Evolutionary conservation across 2,797 vertebrate species (phyloP).

Genomic region (Chrysocyon brachyurus): DNA sequence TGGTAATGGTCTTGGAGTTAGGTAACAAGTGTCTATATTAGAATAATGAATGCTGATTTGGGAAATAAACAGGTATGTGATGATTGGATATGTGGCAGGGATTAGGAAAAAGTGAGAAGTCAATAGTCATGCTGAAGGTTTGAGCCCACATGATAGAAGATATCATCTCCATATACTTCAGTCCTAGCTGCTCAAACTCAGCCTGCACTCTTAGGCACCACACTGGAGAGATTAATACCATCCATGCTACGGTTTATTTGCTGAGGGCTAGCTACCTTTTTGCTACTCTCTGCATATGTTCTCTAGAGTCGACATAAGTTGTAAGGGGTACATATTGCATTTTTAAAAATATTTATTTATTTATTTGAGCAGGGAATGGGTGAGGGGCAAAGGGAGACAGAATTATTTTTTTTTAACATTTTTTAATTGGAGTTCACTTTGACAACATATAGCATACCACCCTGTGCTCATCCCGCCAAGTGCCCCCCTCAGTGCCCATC

Average conservation of each 20-base stretch:
- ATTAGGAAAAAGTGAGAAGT: neutral
- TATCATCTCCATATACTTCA: neutral
- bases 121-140: neutral
- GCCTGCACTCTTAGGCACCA: neutral
- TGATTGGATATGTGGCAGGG: neutral
- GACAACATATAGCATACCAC: too few relatives aligned
- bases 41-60: neutral
- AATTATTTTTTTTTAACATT: neutral
- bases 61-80: neutral
- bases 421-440: too few relatives aligned
- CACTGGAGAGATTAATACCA: neutral
- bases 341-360: neutral
- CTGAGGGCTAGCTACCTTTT: neutral
- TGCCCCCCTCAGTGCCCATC: too few relatives aligned
- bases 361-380: neutral
- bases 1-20: neutral
- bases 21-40: neutral
- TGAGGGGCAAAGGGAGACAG: neutral
- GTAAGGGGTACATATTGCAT: neutral
- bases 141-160: neutral
- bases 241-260: rapidly evolving
- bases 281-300: neutral
- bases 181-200: neutral
- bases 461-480: too few relatives aligned
- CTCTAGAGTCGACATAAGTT: neutral